Evolutionary conservation across 1,140 invertebrate species (phyloP), one percentile per base, ranked within the genome.

Genomic region (Heliconius nattereri): DNA sequence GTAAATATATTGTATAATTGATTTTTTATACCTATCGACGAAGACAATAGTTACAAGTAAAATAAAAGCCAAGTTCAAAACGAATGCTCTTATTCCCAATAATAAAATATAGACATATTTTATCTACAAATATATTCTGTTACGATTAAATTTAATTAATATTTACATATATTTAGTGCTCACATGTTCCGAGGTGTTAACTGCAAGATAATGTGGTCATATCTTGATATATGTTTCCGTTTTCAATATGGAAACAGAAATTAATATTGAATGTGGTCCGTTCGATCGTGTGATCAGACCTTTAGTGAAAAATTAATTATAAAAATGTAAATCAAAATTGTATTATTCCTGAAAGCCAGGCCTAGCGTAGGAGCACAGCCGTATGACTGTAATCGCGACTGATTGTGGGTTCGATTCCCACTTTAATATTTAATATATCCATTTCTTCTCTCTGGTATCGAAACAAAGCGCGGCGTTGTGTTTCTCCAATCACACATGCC

Each of bases 111-210:
- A 26, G 57, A 26, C 20, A 60, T 60, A 26, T 26, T 60, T 60
- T 26, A 70, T 71, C 49, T 20, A 26, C 19, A 72, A 78, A 78
- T 73, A 20, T 78, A 78, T 73, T 73, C 49, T 11, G 52, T 35
- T 73, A 54, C 37, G 32, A 11, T 73, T 72, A 54, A 37, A 60
- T 73, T 73, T 73, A 29, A 78, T 78, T 66, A 73, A 78, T 40
- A 73, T 66, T 72, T 78, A 57, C 71, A 78, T 78, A 73, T 52
- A 73, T 78, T 40, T 54, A 73, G 57, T 40, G 49, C 23, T 40
- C 49, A 54, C 32, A 23, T 77, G 66, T 70, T 76, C 8, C 23
- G n/a, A 72, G 76, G 76, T 52, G 76, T 72, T 72, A 71, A 57
- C 8, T 75, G 54, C 35, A 7, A 66, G 74, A 75, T 75, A 66